Evolutionary conservation across 2,888 invertebrate species (phyloP).

Genomic region (Enchytraeus crypticus): DNA sequence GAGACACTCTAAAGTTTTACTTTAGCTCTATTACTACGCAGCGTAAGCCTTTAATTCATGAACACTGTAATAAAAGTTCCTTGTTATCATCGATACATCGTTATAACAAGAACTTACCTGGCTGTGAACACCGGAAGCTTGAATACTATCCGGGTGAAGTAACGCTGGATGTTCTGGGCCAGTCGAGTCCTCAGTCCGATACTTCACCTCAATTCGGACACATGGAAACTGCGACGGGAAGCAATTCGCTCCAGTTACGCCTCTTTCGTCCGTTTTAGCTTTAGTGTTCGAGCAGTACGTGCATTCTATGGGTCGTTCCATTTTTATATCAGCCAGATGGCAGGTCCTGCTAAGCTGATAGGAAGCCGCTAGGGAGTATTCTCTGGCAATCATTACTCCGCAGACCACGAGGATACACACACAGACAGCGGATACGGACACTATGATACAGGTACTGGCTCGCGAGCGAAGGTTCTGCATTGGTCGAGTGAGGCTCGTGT

Average conservation of each 20-base stretch:
- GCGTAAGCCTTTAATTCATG: no score
- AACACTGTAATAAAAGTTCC: no score
- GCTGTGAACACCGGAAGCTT: constrained; percentile 18
- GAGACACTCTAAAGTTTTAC: no score
- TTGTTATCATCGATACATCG: no score
- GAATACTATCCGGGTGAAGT: constrained; percentile 25
- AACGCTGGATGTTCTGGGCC: constrained; percentile 8
- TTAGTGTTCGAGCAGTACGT: constrained; percentile 18
- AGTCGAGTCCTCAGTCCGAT: neutral
- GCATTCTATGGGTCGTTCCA: neutral
- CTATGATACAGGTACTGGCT: constrained; percentile 23
- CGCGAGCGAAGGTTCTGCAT: neutral
- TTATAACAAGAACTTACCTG: no score
- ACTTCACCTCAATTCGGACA: constrained; percentile 15
- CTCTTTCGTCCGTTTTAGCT: constrained; percentile 20
- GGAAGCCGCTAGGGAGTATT: constrained; percentile 8
- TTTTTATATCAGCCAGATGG: no score
- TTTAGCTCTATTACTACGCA: no score
- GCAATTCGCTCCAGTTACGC: constrained; percentile 19
- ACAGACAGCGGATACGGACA: constrained; percentile 22
- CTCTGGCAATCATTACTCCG: constrained; percentile 27
- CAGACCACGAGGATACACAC: constrained; percentile 24
- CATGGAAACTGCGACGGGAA: constrained; percentile 22
- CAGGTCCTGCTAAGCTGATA: no score
- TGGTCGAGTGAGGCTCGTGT: neutral